These are phyloP conservation scores for Limnodromus scolopaceus DNA, from an alignment of 2,797 vertebrate genomes.

Conservation along the genomic window DNA sequence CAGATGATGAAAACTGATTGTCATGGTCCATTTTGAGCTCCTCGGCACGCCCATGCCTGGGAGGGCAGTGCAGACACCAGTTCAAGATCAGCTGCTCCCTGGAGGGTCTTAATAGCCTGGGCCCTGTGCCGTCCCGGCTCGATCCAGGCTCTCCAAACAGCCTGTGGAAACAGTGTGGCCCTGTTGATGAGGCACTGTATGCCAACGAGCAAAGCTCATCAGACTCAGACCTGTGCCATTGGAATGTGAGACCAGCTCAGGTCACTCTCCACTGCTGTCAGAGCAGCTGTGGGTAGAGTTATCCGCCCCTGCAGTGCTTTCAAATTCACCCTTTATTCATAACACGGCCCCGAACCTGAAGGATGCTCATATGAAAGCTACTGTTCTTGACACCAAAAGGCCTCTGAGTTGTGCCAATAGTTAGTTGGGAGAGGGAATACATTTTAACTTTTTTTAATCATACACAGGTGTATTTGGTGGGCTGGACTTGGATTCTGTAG, in stretches of 20 bases:
- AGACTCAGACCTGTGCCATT: accelerated
- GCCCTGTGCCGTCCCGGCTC: accelerated
- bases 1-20: neutral
- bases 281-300: neutral
- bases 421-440: neutral
- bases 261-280: neutral
- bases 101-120: neutral
- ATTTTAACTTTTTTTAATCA: neutral
- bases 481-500: neutral
- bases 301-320: neutral
- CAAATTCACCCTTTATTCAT: neutral
- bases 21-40: neutral
- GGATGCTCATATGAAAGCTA: neutral
- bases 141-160: neutral
- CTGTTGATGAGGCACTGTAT: neutral
- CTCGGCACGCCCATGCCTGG: neutral
- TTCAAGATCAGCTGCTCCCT: neutral
- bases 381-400: neutral
- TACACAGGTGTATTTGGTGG: neutral
- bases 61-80: neutral
- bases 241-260: neutral
- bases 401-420: neutral
- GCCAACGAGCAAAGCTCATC: neutral
- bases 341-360: neutral
- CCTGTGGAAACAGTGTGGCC: neutral